These are phyloP conservation scores for Centropus unirufus DNA, from an alignment of 2,113 vertebrate species.

Conservation along the genomic window DNA sequence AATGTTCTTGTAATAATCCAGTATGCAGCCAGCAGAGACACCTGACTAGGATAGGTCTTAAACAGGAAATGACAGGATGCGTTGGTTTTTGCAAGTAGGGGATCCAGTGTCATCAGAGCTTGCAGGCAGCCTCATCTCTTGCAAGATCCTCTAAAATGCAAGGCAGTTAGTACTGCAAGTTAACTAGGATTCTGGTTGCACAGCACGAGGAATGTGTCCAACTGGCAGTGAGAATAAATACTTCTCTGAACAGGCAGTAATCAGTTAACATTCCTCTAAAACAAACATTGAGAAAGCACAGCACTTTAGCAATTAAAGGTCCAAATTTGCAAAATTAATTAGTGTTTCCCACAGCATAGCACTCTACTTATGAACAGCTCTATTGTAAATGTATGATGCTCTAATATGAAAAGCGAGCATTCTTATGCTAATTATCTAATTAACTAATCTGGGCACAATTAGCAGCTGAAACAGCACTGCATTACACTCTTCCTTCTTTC, in stretches of 20 bases:
- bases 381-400: conserved; percentile 67
- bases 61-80: neutral
- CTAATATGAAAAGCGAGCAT: conserved; percentile 70
- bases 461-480: conserved; percentile 55
- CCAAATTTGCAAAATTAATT: conserved; percentile 76
- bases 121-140: neutral
- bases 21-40: neutral
- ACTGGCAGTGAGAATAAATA: conserved; percentile 62
- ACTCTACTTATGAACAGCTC: conserved; percentile 63
- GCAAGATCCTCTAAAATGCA: neutral
- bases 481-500: conserved; percentile 53
- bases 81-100: neutral
- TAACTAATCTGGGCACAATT: conserved; percentile 73
- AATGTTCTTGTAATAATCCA: neutral
- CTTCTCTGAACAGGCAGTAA: conserved; percentile 40
- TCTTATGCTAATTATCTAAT: conserved; percentile 74
- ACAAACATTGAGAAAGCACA: conserved; percentile 58
- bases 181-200: conserved; percentile 7
- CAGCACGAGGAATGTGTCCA: conserved; percentile 47
- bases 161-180: neutral
- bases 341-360: conserved; percentile 66
- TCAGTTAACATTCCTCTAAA: conserved; percentile 45
- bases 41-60: neutral
- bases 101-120: neutral
- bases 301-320: conserved; percentile 64